These are phyloP conservation scores for Galagoides demidoff DNA, from an alignment of 2,797 vertebrate species.

Conservation along the genomic window DNA sequence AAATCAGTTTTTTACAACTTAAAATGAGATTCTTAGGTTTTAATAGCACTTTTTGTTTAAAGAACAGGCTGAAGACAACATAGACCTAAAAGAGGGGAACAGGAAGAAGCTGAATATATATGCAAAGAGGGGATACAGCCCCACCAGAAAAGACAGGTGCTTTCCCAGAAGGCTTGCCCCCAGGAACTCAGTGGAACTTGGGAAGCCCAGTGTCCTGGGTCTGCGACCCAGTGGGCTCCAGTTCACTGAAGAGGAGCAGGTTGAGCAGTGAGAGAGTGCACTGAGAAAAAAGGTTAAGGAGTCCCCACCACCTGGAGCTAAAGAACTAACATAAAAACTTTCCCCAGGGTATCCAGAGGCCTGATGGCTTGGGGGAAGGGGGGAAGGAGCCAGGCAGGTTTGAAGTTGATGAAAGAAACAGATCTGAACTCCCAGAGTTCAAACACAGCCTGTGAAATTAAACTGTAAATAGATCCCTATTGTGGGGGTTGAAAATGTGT, in stretches of 20 bases:
- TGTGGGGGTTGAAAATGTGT: neutral
- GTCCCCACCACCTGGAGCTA: neutral
- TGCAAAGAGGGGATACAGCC: neutral
- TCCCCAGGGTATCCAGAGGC: neutral
- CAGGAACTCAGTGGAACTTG: neutral
- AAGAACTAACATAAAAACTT: neutral
- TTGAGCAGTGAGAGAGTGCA: neutral
- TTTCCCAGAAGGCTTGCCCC: neutral
- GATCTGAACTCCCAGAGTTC: slow-evolving; percentile 12
- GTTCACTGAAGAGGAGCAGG: neutral
- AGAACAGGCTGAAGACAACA: neutral
- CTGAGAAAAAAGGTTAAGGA: neutral
- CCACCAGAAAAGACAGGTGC: neutral
- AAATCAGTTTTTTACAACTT: slow-evolving; percentile 34
- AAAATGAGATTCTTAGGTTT: slow-evolving; percentile 20
- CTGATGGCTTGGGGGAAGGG: neutral
- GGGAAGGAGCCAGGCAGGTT: neutral
- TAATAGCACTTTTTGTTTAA: neutral
- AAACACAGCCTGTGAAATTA: slow-evolving; percentile 54
- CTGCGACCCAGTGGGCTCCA: neutral
- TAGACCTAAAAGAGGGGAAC: neutral
- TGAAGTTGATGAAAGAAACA: neutral
- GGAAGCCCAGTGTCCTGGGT: neutral
- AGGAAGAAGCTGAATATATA: neutral
- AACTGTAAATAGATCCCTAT: slow-evolving; percentile 38